Conservation (phyloP, 2,888 invertebrate species). For the Noctua fimbriata region DNA sequence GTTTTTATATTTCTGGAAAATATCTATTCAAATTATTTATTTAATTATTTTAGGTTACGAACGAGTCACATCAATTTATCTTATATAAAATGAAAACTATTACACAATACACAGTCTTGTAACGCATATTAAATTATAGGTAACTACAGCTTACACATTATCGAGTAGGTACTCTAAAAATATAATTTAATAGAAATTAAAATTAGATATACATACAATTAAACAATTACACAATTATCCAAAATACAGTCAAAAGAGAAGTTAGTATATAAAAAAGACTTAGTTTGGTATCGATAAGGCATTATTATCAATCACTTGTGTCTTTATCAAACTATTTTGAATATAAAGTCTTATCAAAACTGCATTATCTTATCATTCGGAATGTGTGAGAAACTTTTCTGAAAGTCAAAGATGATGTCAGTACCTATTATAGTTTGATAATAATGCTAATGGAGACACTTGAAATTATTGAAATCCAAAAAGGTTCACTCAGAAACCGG, state of each 20-base stretch:
- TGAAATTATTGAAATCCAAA: background rate
- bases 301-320: background rate
- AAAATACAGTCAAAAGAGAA: too few relatives aligned
- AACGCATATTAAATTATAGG: too few relatives aligned
- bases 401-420: background rate
- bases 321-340: background rate
- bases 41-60: too few relatives aligned
- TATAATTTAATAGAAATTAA: too few relatives aligned
- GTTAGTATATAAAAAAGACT: background rate
- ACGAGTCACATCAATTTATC: too few relatives aligned
- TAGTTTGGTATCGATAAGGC: background rate
- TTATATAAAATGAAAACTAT: too few relatives aligned
- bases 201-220: too few relatives aligned
- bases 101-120: too few relatives aligned
- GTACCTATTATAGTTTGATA: background rate
- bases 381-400: constrained; percentile 1
- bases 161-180: too few relatives aligned
- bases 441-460: constrained; percentile 10
- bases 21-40: background rate
- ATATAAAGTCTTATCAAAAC: background rate
- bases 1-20: background rate
- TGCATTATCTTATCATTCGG: background rate
- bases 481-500: background rate
- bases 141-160: too few relatives aligned
- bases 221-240: too few relatives aligned